A percentile compares a stretch with the other conserved stretches of the same genome.
Evolutionary conservation across 2,888 invertebrate species (phyloP).

Genomic region (Aromia moschata): DNA sequence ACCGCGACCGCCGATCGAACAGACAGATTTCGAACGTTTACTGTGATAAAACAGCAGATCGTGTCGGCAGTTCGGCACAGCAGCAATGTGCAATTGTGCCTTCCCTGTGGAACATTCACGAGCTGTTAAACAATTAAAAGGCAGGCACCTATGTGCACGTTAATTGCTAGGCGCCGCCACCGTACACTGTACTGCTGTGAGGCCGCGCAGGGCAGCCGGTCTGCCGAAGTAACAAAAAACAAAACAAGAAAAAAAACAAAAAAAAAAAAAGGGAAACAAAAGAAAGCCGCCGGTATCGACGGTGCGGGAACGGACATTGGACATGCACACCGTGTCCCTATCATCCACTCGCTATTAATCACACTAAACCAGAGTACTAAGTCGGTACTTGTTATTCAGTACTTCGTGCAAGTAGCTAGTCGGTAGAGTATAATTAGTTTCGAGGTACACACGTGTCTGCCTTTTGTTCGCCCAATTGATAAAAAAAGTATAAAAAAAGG

Average conservation of each 20-base stretch:
- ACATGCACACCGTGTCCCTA: constrained; percentile 38
- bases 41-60: constrained; percentile 63
- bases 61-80: constrained; percentile 61
- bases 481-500: constrained; percentile 62
- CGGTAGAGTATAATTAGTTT: constrained; percentile 56
- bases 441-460: constrained; percentile 63
- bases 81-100: constrained; percentile 61
- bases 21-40: constrained; percentile 58
- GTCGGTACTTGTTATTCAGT: constrained; percentile 45
- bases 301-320: constrained; percentile 39
- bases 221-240: constrained; percentile 34
- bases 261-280: too few relatives aligned
- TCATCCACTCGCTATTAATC: constrained; percentile 47
- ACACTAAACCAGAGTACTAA: constrained; percentile 45
- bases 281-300: too few relatives aligned
- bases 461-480: constrained; percentile 64
- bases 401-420: constrained; percentile 51
- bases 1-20: constrained; percentile 33
- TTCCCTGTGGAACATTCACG: constrained; percentile 62
- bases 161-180: constrained; percentile 43
- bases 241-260: too few relatives aligned
- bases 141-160: constrained; percentile 62
- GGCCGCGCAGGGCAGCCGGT: constrained; percentile 35
- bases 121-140: constrained; percentile 62
- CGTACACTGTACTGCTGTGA: constrained; percentile 41